These are phyloP conservation scores for Typhlichthys subterraneus DNA, from an alignment of 2,797 vertebrate genomes.

Conservation along the genomic window DNA sequence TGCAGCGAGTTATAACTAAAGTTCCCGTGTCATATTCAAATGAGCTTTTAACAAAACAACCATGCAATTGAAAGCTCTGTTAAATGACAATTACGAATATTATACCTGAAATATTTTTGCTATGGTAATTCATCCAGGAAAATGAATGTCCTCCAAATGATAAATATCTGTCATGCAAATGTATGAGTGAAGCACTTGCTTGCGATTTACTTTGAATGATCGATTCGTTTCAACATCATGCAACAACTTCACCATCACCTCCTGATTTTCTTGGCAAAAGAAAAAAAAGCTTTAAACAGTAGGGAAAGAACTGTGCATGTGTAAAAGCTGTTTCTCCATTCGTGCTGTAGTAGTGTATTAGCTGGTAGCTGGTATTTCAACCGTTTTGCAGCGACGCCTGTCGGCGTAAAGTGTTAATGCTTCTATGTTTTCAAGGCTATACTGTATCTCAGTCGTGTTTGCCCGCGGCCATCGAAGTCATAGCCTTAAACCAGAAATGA, in stretches of 20 bases:
- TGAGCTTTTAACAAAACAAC: slow-evolving; percentile 6
- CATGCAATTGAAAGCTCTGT: slow-evolving; percentile 20
- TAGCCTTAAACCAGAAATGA: slow-evolving; percentile 65
- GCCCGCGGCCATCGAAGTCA: slow-evolving; percentile 63
- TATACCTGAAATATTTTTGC: slow-evolving; percentile 32
- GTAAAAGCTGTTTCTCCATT: slow-evolving; percentile 26
- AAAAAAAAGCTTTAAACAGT: slow-evolving; percentile 17
- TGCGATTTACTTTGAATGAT: neutral
- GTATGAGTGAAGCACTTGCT: neutral
- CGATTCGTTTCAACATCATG: neutral
- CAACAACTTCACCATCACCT: slow-evolving; percentile 21
- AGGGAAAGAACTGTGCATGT: slow-evolving; percentile 26
- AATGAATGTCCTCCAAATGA: slow-evolving; percentile 36
- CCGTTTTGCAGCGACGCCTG: slow-evolving; percentile 77
- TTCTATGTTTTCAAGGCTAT: slow-evolving; percentile 24
- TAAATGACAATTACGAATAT: slow-evolving; percentile 49
- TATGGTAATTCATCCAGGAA: slow-evolving; percentile 39
- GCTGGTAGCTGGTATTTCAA: slow-evolving; percentile 31
- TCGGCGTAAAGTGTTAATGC: slow-evolving; percentile 46
- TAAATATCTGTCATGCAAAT: slow-evolving; percentile 27
- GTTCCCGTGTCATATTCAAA: neutral
- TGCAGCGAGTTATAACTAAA: too few species aligned
- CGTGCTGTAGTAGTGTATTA: neutral
- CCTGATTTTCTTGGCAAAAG: slow-evolving; percentile 19
- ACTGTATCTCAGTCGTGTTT: slow-evolving; percentile 43